Base-by-base conservation (phyloP, 2,113 vertebrate species). In the Diglossa brunneiventris region DNA sequence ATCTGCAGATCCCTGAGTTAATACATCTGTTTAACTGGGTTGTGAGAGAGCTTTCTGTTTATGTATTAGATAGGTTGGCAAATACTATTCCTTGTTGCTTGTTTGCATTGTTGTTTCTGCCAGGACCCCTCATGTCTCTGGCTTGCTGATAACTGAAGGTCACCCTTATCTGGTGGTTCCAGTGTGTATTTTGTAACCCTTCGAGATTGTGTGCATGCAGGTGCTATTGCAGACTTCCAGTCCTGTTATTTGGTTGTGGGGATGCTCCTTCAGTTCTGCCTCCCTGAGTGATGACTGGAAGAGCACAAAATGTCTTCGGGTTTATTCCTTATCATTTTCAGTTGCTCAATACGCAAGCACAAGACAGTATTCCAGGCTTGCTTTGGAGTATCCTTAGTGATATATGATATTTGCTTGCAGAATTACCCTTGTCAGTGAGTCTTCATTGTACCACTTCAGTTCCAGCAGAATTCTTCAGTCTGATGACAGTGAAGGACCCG, bases 111-210 rank as follows among this genome's bases (percentile, higher is more conserved):
- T 74, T 58, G 17, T 61, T 95, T 78, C 68, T 83, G 15, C 7
- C 1, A 44, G 44, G 62, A 68, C 26, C 53, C 1, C 4, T 33
- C 0, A 0, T 44, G 24, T 46, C 58, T 88, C 76, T 90, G 47
- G 39, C 59, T 89, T 92, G 59, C 67, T 74, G 75, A 59, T 80
- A 83, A 55, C 46, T 52, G 89, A 81, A 59, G 49, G 56, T 69
- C 44, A 24, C 30, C 4, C 10, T 83, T 63, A 76, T 76, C 72
- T 62, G 7, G 39, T 74, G 59, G 67, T 76, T 69, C 20, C 67
- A 42, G 58, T 39, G 37, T 35, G 6, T 83, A 2, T 79, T 88
- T 94, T 87, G 70, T 44, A 92, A 74, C 17, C 35, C 20, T 8
- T 15, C 1, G 19, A 59, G 63, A 24, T 0, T 53, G 37, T 64